A percentile compares a stretch with the other conserved stretches of the same genome.
Conservation (phyloP, 2,888 invertebrate genomes). For the Nymphalis urticae region DNA sequence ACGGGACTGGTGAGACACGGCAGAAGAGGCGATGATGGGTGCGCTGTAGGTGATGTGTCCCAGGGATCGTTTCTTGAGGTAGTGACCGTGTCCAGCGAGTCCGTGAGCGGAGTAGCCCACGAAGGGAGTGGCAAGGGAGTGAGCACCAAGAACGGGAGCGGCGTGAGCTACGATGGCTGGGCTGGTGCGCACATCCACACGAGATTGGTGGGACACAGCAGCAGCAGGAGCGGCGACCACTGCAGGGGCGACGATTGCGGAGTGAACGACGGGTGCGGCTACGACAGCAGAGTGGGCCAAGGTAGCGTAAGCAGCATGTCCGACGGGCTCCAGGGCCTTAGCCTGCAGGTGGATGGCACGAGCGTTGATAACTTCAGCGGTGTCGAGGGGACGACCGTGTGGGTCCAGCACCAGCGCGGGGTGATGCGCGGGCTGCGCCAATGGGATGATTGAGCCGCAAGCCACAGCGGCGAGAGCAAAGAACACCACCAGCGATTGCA, state of each 20-base stretch:
- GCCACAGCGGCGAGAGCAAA: slow-evolving; percentile 83
- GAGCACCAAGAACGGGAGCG: slow-evolving; percentile 40
- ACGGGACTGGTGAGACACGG: slow-evolving; percentile 60
- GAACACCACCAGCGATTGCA: slow-evolving; percentile 83
- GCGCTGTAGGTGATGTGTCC: slow-evolving; percentile 48
- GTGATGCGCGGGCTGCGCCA: slow-evolving; percentile 72
- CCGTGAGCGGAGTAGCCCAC: slow-evolving; percentile 29
- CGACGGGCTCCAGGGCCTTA: slow-evolving; percentile 67
- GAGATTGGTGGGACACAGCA: slow-evolving; percentile 59
- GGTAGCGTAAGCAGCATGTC: slow-evolving; percentile 47
- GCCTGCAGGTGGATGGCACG: slow-evolving; percentile 75
- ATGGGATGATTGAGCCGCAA: slow-evolving; percentile 75
- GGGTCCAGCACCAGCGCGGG: slow-evolving; percentile 73
- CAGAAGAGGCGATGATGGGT: slow-evolving; percentile 61
- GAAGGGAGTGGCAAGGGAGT: slow-evolving; percentile 27
- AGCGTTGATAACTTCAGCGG: slow-evolving; percentile 74
- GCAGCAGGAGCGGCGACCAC: slow-evolving; percentile 50
- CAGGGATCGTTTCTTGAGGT: slow-evolving; percentile 48
- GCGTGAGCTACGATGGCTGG: slow-evolving; percentile 43
- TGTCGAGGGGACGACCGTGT: slow-evolving; percentile 75
- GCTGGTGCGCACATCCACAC: slow-evolving; percentile 57
- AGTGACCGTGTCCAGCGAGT: slow-evolving; percentile 42
- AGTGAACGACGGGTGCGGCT: slow-evolving; percentile 46
- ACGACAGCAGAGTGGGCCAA: slow-evolving; percentile 17
- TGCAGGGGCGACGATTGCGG: slow-evolving; percentile 47